These are phyloP conservation scores for Epizoanthus stellaris DNA, from an alignment of 92 coral and sea anemone species.

Conservation along the genomic window DNA sequence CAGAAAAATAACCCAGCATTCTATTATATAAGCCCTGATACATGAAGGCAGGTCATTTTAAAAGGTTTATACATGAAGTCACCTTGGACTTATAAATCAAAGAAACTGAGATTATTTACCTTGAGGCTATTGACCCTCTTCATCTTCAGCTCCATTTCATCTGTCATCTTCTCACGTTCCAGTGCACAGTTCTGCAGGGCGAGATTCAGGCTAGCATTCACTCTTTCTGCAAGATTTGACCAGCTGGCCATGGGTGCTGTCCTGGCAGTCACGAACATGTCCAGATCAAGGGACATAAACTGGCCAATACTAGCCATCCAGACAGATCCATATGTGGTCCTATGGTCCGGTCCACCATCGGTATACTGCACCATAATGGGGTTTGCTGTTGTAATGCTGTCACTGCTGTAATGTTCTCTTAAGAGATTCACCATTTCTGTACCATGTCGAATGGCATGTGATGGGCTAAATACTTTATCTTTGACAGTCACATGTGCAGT, in stretches of 20 bases:
- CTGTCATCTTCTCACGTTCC: conserved; percentile 3
- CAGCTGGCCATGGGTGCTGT: conserved; percentile 40
- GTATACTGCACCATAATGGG: background rate
- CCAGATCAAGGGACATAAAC: conserved; percentile 24
- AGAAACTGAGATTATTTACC: conserved; percentile 4
- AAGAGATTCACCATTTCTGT: conserved; percentile 25
- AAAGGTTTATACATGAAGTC: no score
- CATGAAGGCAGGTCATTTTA: no score
- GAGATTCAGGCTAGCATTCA: conserved; percentile 18
- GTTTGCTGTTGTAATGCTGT: background rate
- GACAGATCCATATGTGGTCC: conserved; percentile 28
- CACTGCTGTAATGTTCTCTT: conserved; percentile 23
- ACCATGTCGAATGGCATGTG: background rate
- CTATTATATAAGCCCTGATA: no score
- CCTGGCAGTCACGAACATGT: conserved; percentile 16
- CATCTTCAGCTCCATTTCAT: conserved; percentile 17
- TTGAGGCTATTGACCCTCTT: background rate
- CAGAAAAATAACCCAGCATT: no score
- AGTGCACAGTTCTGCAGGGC: conserved; percentile 34
- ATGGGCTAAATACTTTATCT: conserved; percentile 24
- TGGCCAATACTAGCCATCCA: conserved; percentile 23
- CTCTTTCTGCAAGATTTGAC: conserved; percentile 35
- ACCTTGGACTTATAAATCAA: no score
- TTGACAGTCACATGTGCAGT: conserved; percentile 19
- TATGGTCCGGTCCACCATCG: conserved; percentile 44